Evolutionary conservation across 1,140 invertebrate species (phyloP).

Genomic region (Babylonia areolata): DNA sequence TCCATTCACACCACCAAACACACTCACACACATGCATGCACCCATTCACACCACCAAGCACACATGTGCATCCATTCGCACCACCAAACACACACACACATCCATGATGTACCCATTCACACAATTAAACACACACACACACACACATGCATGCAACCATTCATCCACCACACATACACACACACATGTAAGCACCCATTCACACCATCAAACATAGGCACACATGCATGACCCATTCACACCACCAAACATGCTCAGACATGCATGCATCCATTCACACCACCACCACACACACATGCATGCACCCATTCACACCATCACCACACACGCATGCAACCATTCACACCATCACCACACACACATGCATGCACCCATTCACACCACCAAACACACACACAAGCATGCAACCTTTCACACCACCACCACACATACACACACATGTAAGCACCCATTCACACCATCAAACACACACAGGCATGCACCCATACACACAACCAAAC

Average conservation of each 20-base stretch:
- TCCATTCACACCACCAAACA: too few relatives aligned
- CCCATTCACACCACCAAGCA: background rate
- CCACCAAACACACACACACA: too few relatives aligned
- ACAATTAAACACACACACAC: slow-evolving; percentile 8
- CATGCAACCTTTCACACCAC: too few relatives aligned
- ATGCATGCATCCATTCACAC: background rate
- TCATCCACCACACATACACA: background rate
- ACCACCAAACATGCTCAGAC: slow-evolving; percentile 16
- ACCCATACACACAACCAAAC: too few relatives aligned
- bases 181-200: slow-evolving; percentile 8
- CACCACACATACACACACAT: too few relatives aligned
- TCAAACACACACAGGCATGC: too few relatives aligned
- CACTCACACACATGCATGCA: background rate
- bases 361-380: too few relatives aligned
- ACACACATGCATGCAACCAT: background rate
- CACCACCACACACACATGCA: background rate
- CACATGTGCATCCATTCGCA: background rate
- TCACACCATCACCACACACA: too few relatives aligned
- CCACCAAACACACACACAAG: too few relatives aligned
- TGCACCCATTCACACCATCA: background rate
- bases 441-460: too few relatives aligned
- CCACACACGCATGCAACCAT: too few relatives aligned
- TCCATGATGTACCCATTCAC: background rate
- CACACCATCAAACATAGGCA: slow-evolving; percentile 25
- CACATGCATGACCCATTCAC: background rate